Percentiles rank a stretch among this genome's conserved stretches.
phyloP scores from a whole-genome alignment of 2,113 vertebrate species.

The Nothocercus nigrocapillus region DNA sequence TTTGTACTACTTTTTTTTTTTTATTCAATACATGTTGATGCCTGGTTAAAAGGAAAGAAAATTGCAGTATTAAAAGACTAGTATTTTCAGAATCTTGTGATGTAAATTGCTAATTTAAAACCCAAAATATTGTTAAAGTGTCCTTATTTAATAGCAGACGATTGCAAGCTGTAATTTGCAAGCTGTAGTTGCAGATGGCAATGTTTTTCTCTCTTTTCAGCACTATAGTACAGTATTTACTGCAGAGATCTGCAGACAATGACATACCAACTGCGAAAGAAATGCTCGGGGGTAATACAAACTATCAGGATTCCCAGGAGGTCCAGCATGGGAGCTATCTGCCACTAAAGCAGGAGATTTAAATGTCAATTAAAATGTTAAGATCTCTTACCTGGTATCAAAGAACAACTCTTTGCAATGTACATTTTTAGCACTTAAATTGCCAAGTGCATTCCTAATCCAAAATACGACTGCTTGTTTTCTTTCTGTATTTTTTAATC shows the following conservation, averaged over 20 bases:
- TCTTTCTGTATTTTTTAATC: constrained; percentile 43
- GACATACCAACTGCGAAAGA: constrained; percentile 73
- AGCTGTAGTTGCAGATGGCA: constrained; percentile 85
- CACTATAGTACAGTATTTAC: constrained; percentile 76
- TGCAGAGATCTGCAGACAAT: constrained; percentile 76
- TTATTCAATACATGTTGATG: constrained; percentile 75
- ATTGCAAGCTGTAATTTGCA: constrained; percentile 86
- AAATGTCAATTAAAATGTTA: constrained; percentile 34
- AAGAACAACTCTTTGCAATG: neutral
- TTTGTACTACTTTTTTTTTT: constrained; percentile 52
- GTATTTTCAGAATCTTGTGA: constrained; percentile 80
- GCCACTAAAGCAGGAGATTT: neutral
- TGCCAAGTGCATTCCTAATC: neutral
- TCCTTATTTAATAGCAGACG: constrained; percentile 85
- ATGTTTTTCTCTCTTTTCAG: constrained; percentile 81
- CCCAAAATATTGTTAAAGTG: constrained; percentile 85
- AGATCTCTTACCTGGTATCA: neutral
- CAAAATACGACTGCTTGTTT: constrained; percentile 41
- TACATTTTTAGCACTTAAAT: neutral
- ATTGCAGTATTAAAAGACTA: constrained; percentile 81
- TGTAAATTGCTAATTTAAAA: constrained; percentile 87
- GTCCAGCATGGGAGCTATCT: constrained; percentile 8
- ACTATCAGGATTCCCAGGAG: constrained; percentile 31
- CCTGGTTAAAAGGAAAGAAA: constrained; percentile 79
- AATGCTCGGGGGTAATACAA: constrained; percentile 56